Percentiles rank a stretch among this genome's conserved stretches.
Conservation (phyloP, 2,888 invertebrate genomes). For the Iphiclides podalirius region DNA sequence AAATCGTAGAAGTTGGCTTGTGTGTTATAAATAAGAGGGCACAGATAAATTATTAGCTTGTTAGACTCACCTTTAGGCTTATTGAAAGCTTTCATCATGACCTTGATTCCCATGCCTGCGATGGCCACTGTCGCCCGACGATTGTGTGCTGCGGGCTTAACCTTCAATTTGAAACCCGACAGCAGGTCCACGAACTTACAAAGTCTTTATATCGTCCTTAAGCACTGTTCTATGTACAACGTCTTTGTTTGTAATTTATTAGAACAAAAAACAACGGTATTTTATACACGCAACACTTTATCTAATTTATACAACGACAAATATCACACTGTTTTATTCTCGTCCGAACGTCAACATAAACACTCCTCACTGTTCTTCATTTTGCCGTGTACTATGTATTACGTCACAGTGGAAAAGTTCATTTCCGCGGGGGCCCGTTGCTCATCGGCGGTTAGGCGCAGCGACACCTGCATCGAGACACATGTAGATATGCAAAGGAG, state of each 20-base stretch:
- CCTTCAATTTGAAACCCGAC: slow-evolving; percentile 41
- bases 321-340: slow-evolving; percentile 64
- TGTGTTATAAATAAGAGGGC: no score
- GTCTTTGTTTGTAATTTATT: slow-evolving; percentile 13
- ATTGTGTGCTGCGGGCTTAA: slow-evolving; percentile 54
- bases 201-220: slow-evolving; percentile 25
- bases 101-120: slow-evolving; percentile 92
- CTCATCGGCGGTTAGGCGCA: slow-evolving; percentile 53
- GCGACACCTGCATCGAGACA: slow-evolving; percentile 46
- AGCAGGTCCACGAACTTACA: slow-evolving; percentile 41
- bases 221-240: slow-evolving; percentile 33
- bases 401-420: slow-evolving; percentile 60
- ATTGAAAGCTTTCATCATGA: slow-evolving; percentile 91
- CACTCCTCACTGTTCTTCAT: slow-evolving; percentile 79
- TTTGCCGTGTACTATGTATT: slow-evolving; percentile 56
- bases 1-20: no score
- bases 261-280: slow-evolving; percentile 1
- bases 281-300: slow-evolving; percentile 39
- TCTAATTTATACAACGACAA: slow-evolving; percentile 59
- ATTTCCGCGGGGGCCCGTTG: slow-evolving; percentile 44
- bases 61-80: slow-evolving; percentile 92
- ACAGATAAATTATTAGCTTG: no score
- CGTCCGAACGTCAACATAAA: slow-evolving; percentile 56
- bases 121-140: slow-evolving; percentile 67
- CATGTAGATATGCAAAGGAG: slow-evolving; percentile 18